A percentile compares a stretch with the other conserved stretches of the same genome.
Conservation (phyloP, 1,140 invertebrate species). For the Neotoxoptera formosana region DNA sequence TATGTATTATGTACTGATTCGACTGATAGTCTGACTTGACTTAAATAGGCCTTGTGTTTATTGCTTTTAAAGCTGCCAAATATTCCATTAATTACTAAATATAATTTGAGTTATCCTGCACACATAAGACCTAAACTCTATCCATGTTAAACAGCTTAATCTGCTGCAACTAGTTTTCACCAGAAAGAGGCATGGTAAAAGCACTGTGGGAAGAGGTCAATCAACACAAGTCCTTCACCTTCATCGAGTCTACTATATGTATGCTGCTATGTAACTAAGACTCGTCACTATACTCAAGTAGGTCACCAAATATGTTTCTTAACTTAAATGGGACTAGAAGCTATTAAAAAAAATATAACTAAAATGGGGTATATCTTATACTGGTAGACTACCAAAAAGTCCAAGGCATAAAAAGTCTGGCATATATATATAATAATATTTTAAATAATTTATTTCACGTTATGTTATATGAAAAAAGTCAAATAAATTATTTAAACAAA, state of each 20-base stretch:
- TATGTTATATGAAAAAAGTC: too few relatives aligned
- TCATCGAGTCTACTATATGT: not conserved
- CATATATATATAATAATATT: too few relatives aligned
- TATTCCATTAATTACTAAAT: not conserved
- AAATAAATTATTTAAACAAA: too few relatives aligned
- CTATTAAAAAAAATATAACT: too few relatives aligned
- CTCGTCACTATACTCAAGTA: not conserved
- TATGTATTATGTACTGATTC: too few relatives aligned
- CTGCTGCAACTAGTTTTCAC: not conserved
- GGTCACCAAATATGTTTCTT: not conserved
- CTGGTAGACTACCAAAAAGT: too few relatives aligned
- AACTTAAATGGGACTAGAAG: not conserved
- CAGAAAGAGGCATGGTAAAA: too few relatives aligned
- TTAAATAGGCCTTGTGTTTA: not conserved
- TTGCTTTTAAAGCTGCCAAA: not conserved
- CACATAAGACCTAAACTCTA: not conserved
- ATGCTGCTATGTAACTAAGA: not conserved
- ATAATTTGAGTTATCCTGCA: not conserved
- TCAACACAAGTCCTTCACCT: not conserved
- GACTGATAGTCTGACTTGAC: not conserved
- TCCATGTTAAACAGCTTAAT: too few relatives aligned
- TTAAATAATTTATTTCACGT: too few relatives aligned
- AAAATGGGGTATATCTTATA: too few relatives aligned
- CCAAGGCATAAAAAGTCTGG: too few relatives aligned
- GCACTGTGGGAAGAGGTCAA: not conserved